phyloP scores from a whole-genome alignment of 2,888 invertebrate species.

The Limenitis camilla region DNA sequence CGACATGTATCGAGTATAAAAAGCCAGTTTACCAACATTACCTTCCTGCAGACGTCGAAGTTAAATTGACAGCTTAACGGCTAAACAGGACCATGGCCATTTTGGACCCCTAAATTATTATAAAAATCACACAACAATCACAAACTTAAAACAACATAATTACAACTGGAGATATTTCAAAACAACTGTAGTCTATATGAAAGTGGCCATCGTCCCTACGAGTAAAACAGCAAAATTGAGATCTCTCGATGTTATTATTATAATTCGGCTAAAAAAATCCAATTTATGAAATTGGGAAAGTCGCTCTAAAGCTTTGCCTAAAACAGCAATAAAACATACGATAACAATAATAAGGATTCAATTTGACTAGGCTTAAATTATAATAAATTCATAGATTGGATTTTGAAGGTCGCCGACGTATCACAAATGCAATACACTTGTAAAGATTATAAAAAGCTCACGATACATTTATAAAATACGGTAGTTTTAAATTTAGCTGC shows the following conservation, averaged over 20 bases:
- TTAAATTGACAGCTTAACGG: slow-evolving; percentile 27
- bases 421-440: slow-evolving; percentile 45
- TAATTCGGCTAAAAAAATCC: slow-evolving; percentile 39
- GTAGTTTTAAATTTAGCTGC: slow-evolving; percentile 30
- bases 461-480: slow-evolving; percentile 40
- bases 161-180: neutral
- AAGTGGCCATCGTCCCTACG: slow-evolving; percentile 28
- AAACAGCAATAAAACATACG: slow-evolving; percentile 48
- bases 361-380: slow-evolving; percentile 23
- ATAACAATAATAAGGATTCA: slow-evolving; percentile 19
- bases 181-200: neutral
- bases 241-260: slow-evolving; percentile 42
- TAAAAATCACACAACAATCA: neutral
- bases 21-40: slow-evolving; percentile 56
- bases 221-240: slow-evolving; percentile 30
- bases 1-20: slow-evolving; percentile 53
- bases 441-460: slow-evolving; percentile 64
- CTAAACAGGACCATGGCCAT: slow-evolving; percentile 37
- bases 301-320: slow-evolving; percentile 32
- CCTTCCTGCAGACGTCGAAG: slow-evolving; percentile 18
- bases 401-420: slow-evolving; percentile 21
- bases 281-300: slow-evolving; percentile 44
- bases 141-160: neutral
- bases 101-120: slow-evolving; percentile 26
- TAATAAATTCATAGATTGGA: slow-evolving; percentile 28